These are phyloP conservation scores for Drosophila athabasca DNA, from an alignment of 1,140 invertebrate species.

Conservation along the genomic window DNA sequence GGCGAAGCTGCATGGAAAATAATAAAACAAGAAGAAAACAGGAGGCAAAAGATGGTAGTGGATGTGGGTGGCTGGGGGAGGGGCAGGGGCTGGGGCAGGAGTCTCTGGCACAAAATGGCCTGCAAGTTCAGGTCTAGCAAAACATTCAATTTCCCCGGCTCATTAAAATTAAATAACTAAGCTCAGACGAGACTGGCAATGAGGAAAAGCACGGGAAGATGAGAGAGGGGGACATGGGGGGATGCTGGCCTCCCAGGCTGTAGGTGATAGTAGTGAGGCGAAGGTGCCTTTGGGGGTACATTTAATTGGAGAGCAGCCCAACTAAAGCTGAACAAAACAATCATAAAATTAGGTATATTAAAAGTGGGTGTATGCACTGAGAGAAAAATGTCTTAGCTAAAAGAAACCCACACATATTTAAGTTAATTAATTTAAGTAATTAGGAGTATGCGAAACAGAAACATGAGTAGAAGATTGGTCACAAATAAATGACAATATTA, in stretches of 20 bases:
- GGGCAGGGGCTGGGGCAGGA: not conserved
- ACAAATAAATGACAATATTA: no score
- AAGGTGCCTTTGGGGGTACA: not conserved
- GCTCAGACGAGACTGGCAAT: conserved; percentile 24
- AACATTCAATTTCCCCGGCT: conserved; percentile 77
- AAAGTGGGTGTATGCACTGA: no score
- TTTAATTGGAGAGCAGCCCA: conserved; percentile 24
- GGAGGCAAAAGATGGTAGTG: no score
- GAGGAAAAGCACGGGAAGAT: not conserved
- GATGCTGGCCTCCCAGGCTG: no score
- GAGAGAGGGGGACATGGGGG: no score
- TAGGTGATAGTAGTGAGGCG: not conserved
- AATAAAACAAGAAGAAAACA: conserved; percentile 53
- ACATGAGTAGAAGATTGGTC: no score
- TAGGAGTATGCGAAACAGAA: no score
- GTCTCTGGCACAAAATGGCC: conserved; percentile 25
- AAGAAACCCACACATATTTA: no score
- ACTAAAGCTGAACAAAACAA: conserved; percentile 3
- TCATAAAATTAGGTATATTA: not conserved
- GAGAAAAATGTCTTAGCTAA: no score
- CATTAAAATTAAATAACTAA: conserved; percentile 79
- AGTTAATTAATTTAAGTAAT: no score
- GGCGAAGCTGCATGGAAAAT: conserved; percentile 61
- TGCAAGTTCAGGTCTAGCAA: conserved; percentile 45
- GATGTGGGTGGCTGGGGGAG: not conserved